Evolutionary conservation across 2,113 vertebrate genomes (phyloP).

Genomic region (Piprites chloris): DNA sequence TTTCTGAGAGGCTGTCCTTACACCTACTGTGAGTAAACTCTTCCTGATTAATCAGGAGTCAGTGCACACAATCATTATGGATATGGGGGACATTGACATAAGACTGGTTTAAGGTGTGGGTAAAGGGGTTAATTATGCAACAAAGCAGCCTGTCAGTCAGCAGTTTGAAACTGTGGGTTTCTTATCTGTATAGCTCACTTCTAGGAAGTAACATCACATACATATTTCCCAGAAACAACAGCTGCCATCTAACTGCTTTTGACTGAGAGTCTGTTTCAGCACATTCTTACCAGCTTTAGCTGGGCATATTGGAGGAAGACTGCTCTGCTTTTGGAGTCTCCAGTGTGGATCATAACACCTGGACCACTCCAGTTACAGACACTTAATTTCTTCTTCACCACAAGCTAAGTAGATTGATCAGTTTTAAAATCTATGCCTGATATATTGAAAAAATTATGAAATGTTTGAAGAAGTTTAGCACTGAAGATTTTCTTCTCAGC

Average conservation of each 20-base stretch:
- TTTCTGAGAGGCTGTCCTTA: neutral
- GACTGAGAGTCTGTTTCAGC: neutral
- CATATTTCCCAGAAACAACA: neutral
- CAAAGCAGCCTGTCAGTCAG: neutral
- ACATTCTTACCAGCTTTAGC: neutral
- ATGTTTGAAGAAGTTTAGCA: neutral
- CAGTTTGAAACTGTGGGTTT: neutral
- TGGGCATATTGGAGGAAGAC: neutral
- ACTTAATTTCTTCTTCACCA: neutral
- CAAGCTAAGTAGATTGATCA: neutral
- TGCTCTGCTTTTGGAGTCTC: neutral
- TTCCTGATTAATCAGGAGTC: neutral
- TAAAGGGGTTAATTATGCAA: neutral
- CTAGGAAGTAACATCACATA: neutral
- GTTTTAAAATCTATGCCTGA: neutral
- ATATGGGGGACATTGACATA: neutral
- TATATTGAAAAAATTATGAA: neutral
- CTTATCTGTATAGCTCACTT: neutral
- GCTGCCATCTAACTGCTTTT: neutral
- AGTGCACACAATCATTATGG: rapidly evolving
- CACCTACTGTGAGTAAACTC: neutral
- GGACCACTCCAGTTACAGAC: neutral
- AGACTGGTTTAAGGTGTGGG: neutral
- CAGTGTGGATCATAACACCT: neutral
- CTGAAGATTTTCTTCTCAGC: neutral